A percentile compares a stretch with the other conserved stretches of the same genome.
phyloP scores from a whole-genome alignment of 1,140 invertebrate genomes.

The Saxidomus purpurata region DNA sequence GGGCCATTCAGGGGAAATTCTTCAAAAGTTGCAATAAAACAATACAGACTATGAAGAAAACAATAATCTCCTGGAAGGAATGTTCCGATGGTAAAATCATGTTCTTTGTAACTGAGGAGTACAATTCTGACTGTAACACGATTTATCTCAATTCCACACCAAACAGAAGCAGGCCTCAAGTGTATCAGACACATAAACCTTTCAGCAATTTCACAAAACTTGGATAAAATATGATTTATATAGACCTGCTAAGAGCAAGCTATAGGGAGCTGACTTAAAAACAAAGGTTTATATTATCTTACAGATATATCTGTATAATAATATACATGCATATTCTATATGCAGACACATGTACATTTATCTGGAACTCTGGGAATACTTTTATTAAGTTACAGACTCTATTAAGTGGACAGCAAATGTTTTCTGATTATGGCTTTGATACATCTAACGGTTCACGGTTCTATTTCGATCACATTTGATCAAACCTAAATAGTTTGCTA shows the following conservation, averaged over 20 bases:
- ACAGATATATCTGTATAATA: not conserved
- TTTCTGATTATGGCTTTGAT: no score
- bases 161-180: conserved; percentile 6
- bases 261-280: not conserved
- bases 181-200: conserved; percentile 29
- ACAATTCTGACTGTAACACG: not conserved
- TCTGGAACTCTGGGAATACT: no score
- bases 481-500: no score
- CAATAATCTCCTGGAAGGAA: not conserved
- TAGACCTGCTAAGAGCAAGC: not conserved
- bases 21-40: not conserved
- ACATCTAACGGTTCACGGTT: no score
- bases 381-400: no score
- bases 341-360: no score
- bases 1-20: no score
- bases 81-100: not conserved
- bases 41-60: not conserved
- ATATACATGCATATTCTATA: not conserved
- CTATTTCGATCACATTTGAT: no score
- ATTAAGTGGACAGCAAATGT: no score
- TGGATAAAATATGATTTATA: conserved; percentile 35
- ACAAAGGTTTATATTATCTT: not conserved
- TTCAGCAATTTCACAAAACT: conserved; percentile 34
- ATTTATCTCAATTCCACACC: conserved; percentile 15
- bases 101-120: not conserved